Percentiles rank a stretch among this genome's conserved stretches.
phyloP scores from a whole-genome alignment of 30 jellyfish, hydroid and myxozoan species.

The Turritopsis dohrnii region DNA sequence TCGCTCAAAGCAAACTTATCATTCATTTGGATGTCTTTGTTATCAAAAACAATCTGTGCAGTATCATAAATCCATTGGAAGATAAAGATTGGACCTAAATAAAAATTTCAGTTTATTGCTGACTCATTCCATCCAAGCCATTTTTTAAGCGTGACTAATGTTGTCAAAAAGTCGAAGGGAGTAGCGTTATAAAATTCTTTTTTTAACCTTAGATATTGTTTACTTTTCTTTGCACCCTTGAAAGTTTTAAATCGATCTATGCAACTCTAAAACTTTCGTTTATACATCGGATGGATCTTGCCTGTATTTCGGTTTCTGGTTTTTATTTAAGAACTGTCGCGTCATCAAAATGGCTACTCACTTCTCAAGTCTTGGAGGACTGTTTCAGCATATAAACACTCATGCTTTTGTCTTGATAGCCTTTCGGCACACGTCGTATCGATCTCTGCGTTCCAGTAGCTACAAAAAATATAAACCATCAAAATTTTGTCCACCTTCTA shows the following conservation, averaged over 20 bases:
- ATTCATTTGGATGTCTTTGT: conserved; percentile 35
- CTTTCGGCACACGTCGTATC: conserved; percentile 46
- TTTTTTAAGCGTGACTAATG: too few species aligned
- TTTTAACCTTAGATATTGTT: too few species aligned
- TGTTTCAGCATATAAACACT: conserved; percentile 67
- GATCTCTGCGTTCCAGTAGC: conserved; percentile 74
- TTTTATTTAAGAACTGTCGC: background rate
- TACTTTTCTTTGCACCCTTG: too few species aligned
- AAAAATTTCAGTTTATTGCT: too few species aligned
- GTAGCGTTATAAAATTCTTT: too few species aligned
- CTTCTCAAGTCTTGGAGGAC: conserved; percentile 50
- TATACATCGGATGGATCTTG: too few species aligned
- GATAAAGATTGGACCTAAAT: conserved; percentile 73
- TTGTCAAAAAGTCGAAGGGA: too few species aligned
- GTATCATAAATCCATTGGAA: conserved; percentile 85
- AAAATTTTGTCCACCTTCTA: too few species aligned
- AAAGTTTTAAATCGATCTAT: background rate
- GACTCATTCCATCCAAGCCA: too few species aligned
- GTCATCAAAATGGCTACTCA: conserved; percentile 19
- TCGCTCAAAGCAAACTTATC: conserved; percentile 18
- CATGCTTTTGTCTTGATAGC: conserved; percentile 23
- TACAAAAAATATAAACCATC: background rate
- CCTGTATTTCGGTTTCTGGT: too few species aligned
- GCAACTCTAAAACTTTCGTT: too few species aligned
- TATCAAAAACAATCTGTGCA: conserved; percentile 62